Evolutionary conservation across 2,797 vertebrate species (phyloP), one percentile per base, ranked within the genome.

Genomic region (Acanthornis magna): DNA sequence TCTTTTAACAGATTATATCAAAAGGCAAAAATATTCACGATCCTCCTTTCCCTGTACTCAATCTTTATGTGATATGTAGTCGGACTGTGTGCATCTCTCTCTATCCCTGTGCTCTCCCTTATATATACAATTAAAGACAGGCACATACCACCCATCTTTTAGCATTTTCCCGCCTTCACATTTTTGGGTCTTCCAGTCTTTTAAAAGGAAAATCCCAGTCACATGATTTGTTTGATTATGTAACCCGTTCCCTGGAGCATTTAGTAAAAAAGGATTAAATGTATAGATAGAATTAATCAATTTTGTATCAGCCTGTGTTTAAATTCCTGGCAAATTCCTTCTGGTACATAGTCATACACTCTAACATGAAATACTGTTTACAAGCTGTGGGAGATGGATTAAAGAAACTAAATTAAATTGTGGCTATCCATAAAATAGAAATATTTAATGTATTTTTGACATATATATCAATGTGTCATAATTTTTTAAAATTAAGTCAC

Each of bases 401-500:
- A 38, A 25, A 58, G 27, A 63, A 77, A 42, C n/a, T n/a, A 21
- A 7, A 11, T 21, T 61, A 70, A 11, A 58, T 13, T 53, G 18
- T 29, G 34, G 18, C 19, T 67, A 91, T 38, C 45, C 4, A 13
- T 50, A 85, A 85, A 18, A 50, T 18, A 34, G 26, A 17, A 81
- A 23, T 25, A 47, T 60, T 67, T 76, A 18, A 55, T 2, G 5
- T 76, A 61, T 47, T 85, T 85, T 34, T 29, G 26, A 71, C 25
- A 58, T 65, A 61, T 3, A 11, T 40, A 57, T 42, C n/a, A 71
- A 34, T 3, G 16, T 77, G 34, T 60, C 55, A 72, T 25, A 55
- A 30, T 53, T 85, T 85, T 82, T 85, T 92, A 92, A 27, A 88
- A 94, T 96, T 97, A 96, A 97, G 95, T 97, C 96, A 97, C 96